Evolutionary conservation across 2,113 vertebrate genomes (phyloP), one percentile per base, ranked within the genome.

Genomic region (Apeltes quadracus): DNA sequence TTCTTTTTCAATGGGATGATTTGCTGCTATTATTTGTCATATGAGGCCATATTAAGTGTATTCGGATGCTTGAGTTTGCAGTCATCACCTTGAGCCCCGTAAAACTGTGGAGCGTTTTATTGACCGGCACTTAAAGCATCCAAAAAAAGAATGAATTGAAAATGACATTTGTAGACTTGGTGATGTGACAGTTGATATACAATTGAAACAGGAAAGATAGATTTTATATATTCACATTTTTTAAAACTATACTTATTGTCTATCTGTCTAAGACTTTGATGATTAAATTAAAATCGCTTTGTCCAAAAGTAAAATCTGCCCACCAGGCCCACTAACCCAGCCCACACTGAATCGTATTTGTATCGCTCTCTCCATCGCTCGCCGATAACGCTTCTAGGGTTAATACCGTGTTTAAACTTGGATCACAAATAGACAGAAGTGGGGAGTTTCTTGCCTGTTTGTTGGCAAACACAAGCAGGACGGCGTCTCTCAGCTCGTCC

Each of bases 401-500:
- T 22, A 36, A 22, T 50, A 50, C 36, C 2, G 13, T 23, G 3
- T 50, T 50, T 48, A 7, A 50, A n/a, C 50, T 72, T 22, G 5
- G 3, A 23, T 59, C 25, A 43, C 34, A 15, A 53, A 53, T 20
- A 50, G 34, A 23, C 38, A 23, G 4, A 11, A 38, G 41, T 50
- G 34, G n/a, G 10, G 1, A 9, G n/a, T 51, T 25, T 69, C 86
- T 85, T 78, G 94, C 97, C 97, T 98, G 97, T 89, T 99, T 98
- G 88, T 99, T 99, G 61, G 96, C 97, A 4, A 98, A 98, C 81
- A 98, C 95, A 0, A 99, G 97, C 22, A 99, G 95, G 53, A 97
- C 97, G 0, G 97, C 97, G 66, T 98, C 97, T 79, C 96, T 93
- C 82, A 99, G 92, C 84, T 99, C 97, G 1, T 98, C 97, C 81